A percentile compares a stretch with the other conserved stretches of the same genome.
Evolutionary conservation across 2,888 invertebrate species (phyloP).

Genomic region (Trichopria drosophilae): DNA sequence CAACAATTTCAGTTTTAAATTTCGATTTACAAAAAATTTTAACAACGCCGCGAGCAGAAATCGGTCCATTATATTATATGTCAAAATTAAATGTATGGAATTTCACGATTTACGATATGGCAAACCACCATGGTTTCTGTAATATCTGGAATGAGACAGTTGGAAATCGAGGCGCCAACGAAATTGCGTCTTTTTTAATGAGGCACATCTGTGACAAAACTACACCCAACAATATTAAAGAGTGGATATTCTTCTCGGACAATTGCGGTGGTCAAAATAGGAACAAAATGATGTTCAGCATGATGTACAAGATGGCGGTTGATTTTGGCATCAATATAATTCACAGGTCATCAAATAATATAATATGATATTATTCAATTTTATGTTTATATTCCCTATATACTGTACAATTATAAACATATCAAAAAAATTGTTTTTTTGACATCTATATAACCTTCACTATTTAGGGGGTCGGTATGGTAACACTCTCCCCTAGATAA

Average conservation of each 20-base stretch:
- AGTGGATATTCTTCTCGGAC: background rate
- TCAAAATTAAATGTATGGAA: constrained; percentile 27
- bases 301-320: background rate
- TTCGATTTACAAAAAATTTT: too few relatives aligned
- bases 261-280: constrained; percentile 5
- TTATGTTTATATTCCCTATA: too few relatives aligned
- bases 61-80: constrained; percentile 20
- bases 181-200: constrained; percentile 29
- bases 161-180: constrained; percentile 35
- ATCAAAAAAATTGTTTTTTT: too few relatives aligned
- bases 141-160: constrained; percentile 38
- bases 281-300: background rate
- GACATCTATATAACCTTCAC: too few relatives aligned
- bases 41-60: background rate
- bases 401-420: too few relatives aligned
- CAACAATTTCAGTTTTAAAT: too few relatives aligned
- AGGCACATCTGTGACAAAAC: background rate
- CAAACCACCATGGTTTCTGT: constrained; percentile 26
- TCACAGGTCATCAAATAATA: too few relatives aligned
- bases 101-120: constrained; percentile 29
- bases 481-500: too few relatives aligned
- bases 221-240: background rate
- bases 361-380: constrained; percentile 1
- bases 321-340: constrained; percentile 2
- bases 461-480: too few relatives aligned